Base-by-base conservation (phyloP, 2,888 invertebrate species). In the Ophioninae sp. region DNA sequence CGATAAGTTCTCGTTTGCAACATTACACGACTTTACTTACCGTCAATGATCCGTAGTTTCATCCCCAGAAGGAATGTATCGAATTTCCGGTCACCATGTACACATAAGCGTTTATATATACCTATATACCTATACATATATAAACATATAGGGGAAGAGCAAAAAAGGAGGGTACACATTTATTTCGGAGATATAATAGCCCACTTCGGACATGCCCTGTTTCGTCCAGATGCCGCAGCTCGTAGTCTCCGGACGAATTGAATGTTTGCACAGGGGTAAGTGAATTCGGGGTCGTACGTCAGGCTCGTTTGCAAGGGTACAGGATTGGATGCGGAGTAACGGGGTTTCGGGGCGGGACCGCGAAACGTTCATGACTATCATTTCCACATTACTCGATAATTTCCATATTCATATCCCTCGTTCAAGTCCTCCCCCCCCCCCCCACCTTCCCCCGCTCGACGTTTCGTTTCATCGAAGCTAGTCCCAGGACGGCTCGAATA, bases 231-330 rank as follows among this genome's bases (percentile, higher is more conserved):
- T 63, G 63, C 69, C 69, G 44, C 61, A 17, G 75, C 44, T 68
- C 39, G 37, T 37, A 51, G 58, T 58, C 81, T 44, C 72, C 72
- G 77, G 71, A 81, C 51, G 74, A 75, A 81, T 81, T 74, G 67
- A 78, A 81, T 81, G 67, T 81, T 81, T 83, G 81, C 78, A 72
- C 83, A 59, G 73, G 77, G 74, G 83, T 75, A 83, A 83, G 78
- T 81, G 81, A 78, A 81, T 83, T 81, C 74, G 67, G 56, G 74
- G 74, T 74, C 69, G 78, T 78, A 71, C 77, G 81, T 81, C 71
- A 78, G 61, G 22, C 23, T 81, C 58, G 39, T 44, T 20, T 71
- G 51, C 20, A 56, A 51, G 51, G 20, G 37, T 23, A 30, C 30
- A 17, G 23, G 5, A 22, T 17, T 23, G 64, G 20, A 30, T 3